phyloP scores from a whole-genome alignment of 2,888 invertebrate genomes.

The Sepioteuthis lessoniana region DNA sequence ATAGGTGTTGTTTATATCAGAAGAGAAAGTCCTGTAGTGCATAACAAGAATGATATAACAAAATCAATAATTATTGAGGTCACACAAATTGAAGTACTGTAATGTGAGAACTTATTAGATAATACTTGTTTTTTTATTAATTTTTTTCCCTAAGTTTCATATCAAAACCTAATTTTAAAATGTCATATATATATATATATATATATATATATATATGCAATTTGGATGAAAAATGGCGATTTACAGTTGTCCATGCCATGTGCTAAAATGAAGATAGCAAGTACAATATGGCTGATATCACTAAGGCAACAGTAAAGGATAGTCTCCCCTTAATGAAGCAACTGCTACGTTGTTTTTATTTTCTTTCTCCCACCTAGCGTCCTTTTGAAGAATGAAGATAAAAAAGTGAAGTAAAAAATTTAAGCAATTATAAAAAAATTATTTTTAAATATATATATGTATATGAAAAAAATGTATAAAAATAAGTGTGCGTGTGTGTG shows the following conservation, averaged over 20 bases:
- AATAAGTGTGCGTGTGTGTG: neutral
- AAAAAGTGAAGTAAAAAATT: neutral
- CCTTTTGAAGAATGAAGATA: neutral
- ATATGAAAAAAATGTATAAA: too few species aligned
- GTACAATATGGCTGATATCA: slow-evolving; percentile 23
- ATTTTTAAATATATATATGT: neutral
- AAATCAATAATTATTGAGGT: slow-evolving; percentile 45
- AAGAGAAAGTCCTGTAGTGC: slow-evolving; percentile 6
- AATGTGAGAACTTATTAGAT: neutral
- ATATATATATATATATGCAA: neutral
- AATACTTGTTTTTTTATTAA: neutral
- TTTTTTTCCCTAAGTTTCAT: neutral
- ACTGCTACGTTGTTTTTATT: neutral
- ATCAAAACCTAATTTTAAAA: neutral
- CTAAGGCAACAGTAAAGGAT: neutral
- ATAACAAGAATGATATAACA: slow-evolving; percentile 42
- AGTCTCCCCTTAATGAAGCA: neutral
- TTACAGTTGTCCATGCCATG: slow-evolving; percentile 37
- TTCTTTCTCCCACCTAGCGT: neutral
- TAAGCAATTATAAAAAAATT: neutral
- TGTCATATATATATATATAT: neutral
- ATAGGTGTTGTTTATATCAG: neutral
- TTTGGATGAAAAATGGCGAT: neutral
- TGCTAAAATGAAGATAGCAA: neutral
- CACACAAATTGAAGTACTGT: slow-evolving; percentile 34